Base-by-base conservation (phyloP, 2,113 vertebrate species). In the Atherinomorus stipes region DNA sequence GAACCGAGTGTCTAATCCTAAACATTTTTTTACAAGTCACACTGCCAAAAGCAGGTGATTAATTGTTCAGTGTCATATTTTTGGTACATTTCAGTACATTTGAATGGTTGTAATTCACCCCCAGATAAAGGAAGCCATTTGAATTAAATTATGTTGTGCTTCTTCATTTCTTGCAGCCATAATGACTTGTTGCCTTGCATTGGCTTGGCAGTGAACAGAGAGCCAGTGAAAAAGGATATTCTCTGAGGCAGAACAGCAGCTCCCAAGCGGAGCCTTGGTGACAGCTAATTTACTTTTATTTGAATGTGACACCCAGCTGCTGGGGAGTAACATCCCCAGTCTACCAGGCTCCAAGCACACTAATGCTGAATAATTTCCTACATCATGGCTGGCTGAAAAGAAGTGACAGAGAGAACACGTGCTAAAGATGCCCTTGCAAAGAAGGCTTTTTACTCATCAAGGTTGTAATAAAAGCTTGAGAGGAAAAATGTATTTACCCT, bases 211-310 rank as follows among this genome's bases (percentile, higher is more conserved):
- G 62, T 26, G 67, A 75, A 69, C 66, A 76, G 38, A 63, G 40
- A 57, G 13, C 66, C n/a, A 37, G 63, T 53, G 71, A 61, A 59
- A 78, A 64, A 22, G 52, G 42, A 80, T 37, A 7, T 40, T 77
- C 74, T 91, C 80, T 83, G 78, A 88, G 78, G 80, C 80, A 74
- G 57, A 74, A 74, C 84, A 73, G 64, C 77, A 64, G 73, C 77
- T 65, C 77, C 53, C 50, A 49, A 85, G 51, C 85, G 54, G n/a
- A 54, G 71, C 72, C 31, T 58, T 5, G 56, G 78, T 91, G 87
- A 91, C 89, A 89, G 88, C 87, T 91, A 80, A 91, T 92, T 93
- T 89, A 88, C 83, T 87, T 86, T 77, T 61, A 81, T 90, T 90
- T 90, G 71, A 83, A 87, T 83, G 80, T 81, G 85, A 88, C 81